Evolutionary conservation across 2,113 vertebrate genomes (phyloP).

Genomic region (Cichladusa arquata): DNA sequence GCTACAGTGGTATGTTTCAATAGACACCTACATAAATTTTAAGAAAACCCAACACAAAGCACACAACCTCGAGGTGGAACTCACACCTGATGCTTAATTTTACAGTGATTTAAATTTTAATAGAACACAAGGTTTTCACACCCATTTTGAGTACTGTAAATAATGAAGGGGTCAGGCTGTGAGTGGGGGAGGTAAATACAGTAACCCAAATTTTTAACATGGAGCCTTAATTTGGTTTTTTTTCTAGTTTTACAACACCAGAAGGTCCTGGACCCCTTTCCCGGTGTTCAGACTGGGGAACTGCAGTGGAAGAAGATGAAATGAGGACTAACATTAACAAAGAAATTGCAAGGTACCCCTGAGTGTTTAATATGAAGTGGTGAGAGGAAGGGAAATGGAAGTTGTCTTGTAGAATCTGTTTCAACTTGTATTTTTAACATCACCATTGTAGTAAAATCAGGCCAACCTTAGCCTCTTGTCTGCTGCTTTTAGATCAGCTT

Average conservation of each 20-base stretch:
- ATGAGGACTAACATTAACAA: conserved; percentile 82
- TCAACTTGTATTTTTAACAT: background rate
- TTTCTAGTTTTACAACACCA: conserved; percentile 90
- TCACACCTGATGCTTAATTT: background rate
- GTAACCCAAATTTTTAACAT: background rate
- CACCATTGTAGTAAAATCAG: background rate
- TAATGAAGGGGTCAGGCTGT: background rate
- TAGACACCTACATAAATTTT: background rate
- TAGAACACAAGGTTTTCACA: background rate
- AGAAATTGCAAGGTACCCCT: conserved; percentile 86
- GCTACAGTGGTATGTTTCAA: background rate
- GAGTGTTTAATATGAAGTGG: background rate
- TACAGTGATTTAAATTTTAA: background rate
- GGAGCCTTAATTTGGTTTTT: background rate
- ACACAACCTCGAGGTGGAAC: background rate
- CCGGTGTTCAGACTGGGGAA: conserved; percentile 87
- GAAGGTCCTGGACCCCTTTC: conserved; percentile 81
- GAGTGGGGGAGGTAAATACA: background rate
- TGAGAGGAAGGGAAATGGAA: background rate
- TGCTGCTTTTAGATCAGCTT: background rate
- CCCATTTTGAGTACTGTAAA: background rate
- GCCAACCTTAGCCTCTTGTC: background rate
- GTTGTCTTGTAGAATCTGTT: background rate
- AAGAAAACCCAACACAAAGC: background rate
- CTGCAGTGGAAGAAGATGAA: conserved; percentile 88